A percentile compares a stretch with the other conserved stretches of the same genome.
Evolutionary conservation across 1,140 invertebrate genomes (phyloP).

Genomic region (Maconellicoccus hirsutus): DNA sequence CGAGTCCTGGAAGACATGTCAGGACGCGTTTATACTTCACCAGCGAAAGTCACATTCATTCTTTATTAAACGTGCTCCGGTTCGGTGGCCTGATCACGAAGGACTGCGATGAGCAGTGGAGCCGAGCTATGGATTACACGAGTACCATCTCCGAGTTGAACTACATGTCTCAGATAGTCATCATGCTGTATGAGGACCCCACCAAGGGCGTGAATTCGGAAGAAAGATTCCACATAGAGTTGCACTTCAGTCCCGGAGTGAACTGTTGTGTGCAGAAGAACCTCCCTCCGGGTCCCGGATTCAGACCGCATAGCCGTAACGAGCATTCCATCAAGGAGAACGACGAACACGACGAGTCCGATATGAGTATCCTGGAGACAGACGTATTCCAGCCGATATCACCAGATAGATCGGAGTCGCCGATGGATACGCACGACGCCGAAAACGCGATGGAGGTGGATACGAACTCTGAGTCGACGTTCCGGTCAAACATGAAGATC

Average conservation of each 20-base stretch:
- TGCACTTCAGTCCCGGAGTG: constrained; percentile 95
- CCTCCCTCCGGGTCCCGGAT: constrained; percentile 82
- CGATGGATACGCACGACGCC: constrained; percentile 11
- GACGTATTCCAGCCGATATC: constrained; percentile 11
- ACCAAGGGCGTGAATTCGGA: constrained; percentile 84
- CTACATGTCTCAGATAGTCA: constrained; percentile 98
- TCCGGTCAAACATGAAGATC: constrained; percentile 35
- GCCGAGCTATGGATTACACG: constrained; percentile 94
- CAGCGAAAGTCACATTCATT: constrained; percentile 98
- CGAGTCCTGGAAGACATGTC: constrained; percentile 93
- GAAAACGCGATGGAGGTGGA: constrained; percentile 14
- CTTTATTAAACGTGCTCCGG: constrained; percentile 85
- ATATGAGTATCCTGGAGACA: constrained; percentile 7
- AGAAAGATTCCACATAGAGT: constrained; percentile 87
- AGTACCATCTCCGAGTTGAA: constrained; percentile 95
- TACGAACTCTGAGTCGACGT: constrained; percentile 33
- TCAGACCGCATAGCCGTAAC: constrained; percentile 78
- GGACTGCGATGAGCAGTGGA: constrained; percentile 89
- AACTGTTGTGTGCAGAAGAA: constrained; percentile 93
- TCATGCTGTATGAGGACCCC: constrained; percentile 99
- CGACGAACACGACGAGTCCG: not conserved
- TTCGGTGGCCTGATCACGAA: constrained; percentile 87
- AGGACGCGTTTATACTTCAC: constrained; percentile 96
- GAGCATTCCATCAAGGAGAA: constrained; percentile 37
- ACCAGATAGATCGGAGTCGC: constrained; percentile 20